A percentile compares a stretch with the other conserved stretches of the same genome.
phyloP scores from a whole-genome alignment of 2,797 vertebrate genomes.

The Melopsittacus undulatus region DNA sequence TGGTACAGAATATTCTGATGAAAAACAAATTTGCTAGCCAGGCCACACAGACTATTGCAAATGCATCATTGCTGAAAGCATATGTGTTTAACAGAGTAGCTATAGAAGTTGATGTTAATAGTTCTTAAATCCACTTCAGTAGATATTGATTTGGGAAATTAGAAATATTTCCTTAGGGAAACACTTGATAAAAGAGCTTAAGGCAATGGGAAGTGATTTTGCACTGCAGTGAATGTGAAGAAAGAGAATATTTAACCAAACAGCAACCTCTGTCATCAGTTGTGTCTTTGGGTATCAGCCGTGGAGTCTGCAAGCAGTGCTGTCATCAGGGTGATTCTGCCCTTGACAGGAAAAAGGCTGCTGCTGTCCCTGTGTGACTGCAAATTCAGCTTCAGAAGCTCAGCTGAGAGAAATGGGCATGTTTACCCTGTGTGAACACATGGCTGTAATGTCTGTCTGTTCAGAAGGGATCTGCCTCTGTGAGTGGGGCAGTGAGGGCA shows the following conservation, averaged over 20 bases:
- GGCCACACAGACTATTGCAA: neutral
- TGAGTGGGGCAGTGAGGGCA: rapidly evolving
- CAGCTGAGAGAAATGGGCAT: rapidly evolving
- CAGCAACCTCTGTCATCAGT: neutral
- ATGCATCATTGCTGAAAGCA: neutral
- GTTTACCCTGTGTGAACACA: rapidly evolving
- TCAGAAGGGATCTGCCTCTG: neutral
- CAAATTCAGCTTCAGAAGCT: neutral
- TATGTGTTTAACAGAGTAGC: neutral
- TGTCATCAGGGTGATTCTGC: neutral
- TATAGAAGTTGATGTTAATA: neutral
- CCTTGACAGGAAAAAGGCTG: neutral
- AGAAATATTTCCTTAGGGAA: conserved; percentile 25
- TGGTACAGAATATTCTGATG: neutral
- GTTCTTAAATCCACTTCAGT: conserved; percentile 40
- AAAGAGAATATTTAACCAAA: conserved; percentile 15
- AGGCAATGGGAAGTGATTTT: neutral
- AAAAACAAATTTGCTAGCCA: neutral
- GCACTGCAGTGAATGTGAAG: neutral
- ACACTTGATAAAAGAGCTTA: conserved; percentile 1
- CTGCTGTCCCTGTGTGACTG: neutral
- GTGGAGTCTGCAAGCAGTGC: neutral
- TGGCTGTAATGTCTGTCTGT: neutral
- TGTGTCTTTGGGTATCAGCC: neutral
- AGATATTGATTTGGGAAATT: conserved; percentile 40